Evolutionary conservation across 2,113 vertebrate genomes (phyloP), one percentile per base, ranked within the genome.

Genomic region (Rissa tridactyla): DNA sequence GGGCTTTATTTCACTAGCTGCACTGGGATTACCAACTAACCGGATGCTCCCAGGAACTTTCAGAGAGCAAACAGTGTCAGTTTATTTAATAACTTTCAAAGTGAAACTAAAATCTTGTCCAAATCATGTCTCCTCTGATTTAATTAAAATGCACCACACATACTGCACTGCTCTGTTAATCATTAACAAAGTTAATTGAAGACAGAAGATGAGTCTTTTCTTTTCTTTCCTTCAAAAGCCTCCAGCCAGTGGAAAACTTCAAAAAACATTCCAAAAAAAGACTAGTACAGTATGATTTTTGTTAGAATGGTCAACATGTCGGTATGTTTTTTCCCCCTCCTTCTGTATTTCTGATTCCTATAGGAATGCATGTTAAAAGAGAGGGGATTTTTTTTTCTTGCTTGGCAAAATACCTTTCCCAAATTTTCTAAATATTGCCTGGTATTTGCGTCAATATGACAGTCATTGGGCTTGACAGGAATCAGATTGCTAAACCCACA

Each of bases 71-170:
- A 95, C 90, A 94, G 68, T 93, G 91, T 94, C 96, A 94, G 94
- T 97, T 96, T 96, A 96, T 97, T 97, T 96, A 97, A 97, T 96
- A 96, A 96, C 88, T 96, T 97, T 89, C 97, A 97, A 97, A 97
- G 95, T 92, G 95, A 98, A 98, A 97, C 95, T 88, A 96, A 96
- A 97, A 95, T 95, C 95, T 96, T 92, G 82, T 96, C 96, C 95
- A 97, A 97, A 97, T 97, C 95, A 96, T 97, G 95, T 96, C 95
- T 97, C 86, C 68, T 88, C 73, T 96, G 93, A 97, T 97, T 97
- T 96, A 98, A 97, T 97, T 98, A 97, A 95, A 96, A 92, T 0
- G 5, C 93, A 95, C 96, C 95, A 96, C 96, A 97, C 95, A 97
- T 96, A 83, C 84, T 96, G 92, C 87, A 96, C 51, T 94, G 92